Evolutionary conservation across 1,140 invertebrate genomes (phyloP), one percentile per base, ranked within the genome.

Genomic region (Lepidurus apus): DNA sequence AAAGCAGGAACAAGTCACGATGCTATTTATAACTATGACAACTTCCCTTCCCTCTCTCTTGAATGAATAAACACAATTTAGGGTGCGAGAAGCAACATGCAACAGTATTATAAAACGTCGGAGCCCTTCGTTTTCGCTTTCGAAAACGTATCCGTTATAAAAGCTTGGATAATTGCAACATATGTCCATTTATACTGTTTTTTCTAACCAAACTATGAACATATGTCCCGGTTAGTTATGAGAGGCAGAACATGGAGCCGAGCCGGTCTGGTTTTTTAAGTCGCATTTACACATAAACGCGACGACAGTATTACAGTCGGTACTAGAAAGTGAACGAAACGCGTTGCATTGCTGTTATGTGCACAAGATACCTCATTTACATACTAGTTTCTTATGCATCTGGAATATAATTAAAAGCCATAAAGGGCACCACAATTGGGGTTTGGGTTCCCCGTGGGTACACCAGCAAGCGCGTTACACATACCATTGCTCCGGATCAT

Each of bases 371-470:
- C 21, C 53, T 65, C 53, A 65, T 65, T 65, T 65, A 9, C 53
- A 65, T 65, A 65, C 53, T n/a, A 65, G 53, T 65, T 65, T 65
- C 53, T 3, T 65, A 17, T 65, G 53, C 53, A 65, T 65, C 13
- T 21, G 53, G 53, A 65, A 65, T 65, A 65, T 65, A 65, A 65
- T 65, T 65, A 65, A 65, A n/a, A 21, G 8, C 53, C 53, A 65
- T 65, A 65, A 65, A 65, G 53, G 21, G 53, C 8, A 21, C 53
- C 53, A 65, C 53, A 65, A 65, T 65, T 65, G n/a, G 21, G 53
- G 53, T 65, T 65, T 65, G 53, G 10, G 53, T 17, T 65, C 53
- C 13, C 53, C 53, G 21, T 65, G 53, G 53, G 21, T 65, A 65
- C 8, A 65, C 53, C 3, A 65, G 17, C n/a, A 65, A 21, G 21